phyloP scores from a whole-genome alignment of 2,113 vertebrate species.

The Zeus faber region DNA sequence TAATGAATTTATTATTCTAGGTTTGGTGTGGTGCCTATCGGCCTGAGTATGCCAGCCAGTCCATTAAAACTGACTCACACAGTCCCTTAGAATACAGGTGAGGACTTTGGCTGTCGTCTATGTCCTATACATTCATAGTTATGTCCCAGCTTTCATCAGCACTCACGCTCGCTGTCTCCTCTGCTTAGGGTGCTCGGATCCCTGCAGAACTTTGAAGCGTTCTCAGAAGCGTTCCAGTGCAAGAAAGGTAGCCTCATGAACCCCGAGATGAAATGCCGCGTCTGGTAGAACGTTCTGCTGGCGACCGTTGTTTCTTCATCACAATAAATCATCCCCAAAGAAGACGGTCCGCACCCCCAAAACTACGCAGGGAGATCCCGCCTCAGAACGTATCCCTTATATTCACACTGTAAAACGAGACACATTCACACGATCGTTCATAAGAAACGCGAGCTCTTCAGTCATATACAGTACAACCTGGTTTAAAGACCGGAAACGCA shows the following conservation, averaged over 20 bases:
- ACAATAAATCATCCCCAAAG: slow-evolving; percentile 33
- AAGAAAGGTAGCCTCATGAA: slow-evolving; percentile 83
- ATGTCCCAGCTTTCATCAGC: not conserved
- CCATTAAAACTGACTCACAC: slow-evolving; percentile 94
- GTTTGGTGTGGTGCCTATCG: slow-evolving; percentile 97
- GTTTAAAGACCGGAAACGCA: slow-evolving; percentile 10
- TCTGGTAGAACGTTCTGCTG: slow-evolving; percentile 79
- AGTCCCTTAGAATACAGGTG: slow-evolving; percentile 96
- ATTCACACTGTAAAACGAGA: too few species aligned
- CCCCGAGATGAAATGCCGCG: slow-evolving; percentile 82
- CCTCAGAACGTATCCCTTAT: too few species aligned
- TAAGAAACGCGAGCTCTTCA: not conserved
- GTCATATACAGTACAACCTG: too few species aligned
- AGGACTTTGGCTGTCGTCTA: not conserved
- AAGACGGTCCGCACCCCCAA: slow-evolving; percentile 31
- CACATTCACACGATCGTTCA: not conserved
- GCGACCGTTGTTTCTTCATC: slow-evolving; percentile 21
- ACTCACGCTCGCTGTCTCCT: slow-evolving; percentile 21
- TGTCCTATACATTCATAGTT: not conserved
- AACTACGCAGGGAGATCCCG: slow-evolving; percentile 26
- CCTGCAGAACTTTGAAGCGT: slow-evolving; percentile 91
- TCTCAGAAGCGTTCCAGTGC: slow-evolving; percentile 89
- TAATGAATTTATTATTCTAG: slow-evolving; percentile 33
- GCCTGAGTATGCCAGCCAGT: slow-evolving; percentile 91
- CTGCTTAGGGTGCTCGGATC: slow-evolving; percentile 87